Evolutionary conservation across 2,888 invertebrate species (phyloP).

Genomic region (Cataglyphis altisquamis): DNA sequence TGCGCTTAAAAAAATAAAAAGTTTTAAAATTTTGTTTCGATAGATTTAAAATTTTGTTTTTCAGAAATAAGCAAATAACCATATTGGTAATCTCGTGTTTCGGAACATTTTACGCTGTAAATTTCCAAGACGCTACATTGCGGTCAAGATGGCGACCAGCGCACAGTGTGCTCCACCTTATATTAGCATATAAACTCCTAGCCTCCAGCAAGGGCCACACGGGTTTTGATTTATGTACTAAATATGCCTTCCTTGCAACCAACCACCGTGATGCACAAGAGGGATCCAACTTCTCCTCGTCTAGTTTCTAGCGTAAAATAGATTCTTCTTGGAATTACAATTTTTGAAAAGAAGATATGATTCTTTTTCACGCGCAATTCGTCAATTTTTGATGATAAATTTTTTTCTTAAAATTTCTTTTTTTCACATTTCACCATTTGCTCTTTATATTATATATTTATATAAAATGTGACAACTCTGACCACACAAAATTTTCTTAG

Average conservation of each 20-base stretch:
- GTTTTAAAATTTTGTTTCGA: not conserved
- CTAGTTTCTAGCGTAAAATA: slow-evolving; percentile 25
- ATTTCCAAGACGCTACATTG: slow-evolving; percentile 77
- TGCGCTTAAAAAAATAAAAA: not conserved
- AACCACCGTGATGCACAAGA: slow-evolving; percentile 63
- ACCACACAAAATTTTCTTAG: not conserved
- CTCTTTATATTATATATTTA: not conserved
- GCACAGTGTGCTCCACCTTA: slow-evolving; percentile 83
- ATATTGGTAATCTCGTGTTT: slow-evolving; percentile 48
- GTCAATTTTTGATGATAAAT: not conserved
- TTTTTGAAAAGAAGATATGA: slow-evolving; percentile 5
- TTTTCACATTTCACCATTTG: not conserved
- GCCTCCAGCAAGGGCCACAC: slow-evolving; percentile 82
- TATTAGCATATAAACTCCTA: slow-evolving; percentile 85
- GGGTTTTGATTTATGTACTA: slow-evolving; percentile 85
- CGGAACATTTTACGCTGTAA: slow-evolving; percentile 56
- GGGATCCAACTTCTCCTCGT: slow-evolving; percentile 69
- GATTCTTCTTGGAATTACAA: slow-evolving; percentile 2
- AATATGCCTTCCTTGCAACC: slow-evolving; percentile 83
- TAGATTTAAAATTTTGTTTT: slow-evolving; percentile 15
- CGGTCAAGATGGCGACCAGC: slow-evolving; percentile 81
- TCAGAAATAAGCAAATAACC: slow-evolving; percentile 26
- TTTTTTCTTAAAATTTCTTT: not conserved
- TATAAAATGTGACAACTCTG: not conserved
- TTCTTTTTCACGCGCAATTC: slow-evolving; percentile 1